Conservation (phyloP, 2,113 vertebrate species). For the Callionymus lyra region DNA sequence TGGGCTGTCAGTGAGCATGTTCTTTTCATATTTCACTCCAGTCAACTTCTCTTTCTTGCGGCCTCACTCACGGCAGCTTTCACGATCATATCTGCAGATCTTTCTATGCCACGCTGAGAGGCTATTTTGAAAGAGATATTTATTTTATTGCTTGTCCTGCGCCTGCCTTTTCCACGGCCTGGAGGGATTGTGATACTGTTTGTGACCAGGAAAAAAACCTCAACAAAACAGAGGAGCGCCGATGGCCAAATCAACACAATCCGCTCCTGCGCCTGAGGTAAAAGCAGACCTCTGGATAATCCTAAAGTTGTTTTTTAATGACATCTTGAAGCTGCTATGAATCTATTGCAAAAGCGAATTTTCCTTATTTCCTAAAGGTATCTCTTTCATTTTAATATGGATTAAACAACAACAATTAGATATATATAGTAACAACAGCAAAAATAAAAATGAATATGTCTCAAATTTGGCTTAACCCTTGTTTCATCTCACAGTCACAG, state of each 20-base stretch:
- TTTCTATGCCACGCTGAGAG: constrained; percentile 64
- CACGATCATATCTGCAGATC: constrained; percentile 76
- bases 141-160: constrained; percentile 58
- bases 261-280: background rate
- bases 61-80: constrained; percentile 71
- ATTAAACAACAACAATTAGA: no score
- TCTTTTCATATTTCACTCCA: constrained; percentile 72
- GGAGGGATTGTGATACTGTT: constrained; percentile 39
- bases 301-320: no score
- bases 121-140: constrained; percentile 73
- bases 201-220: constrained; percentile 42
- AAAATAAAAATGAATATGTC: no score
- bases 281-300: no score
- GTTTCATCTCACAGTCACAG: no score
- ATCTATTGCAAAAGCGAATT: no score
- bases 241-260: constrained; percentile 27
- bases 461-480: no score
- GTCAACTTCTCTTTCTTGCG: constrained; percentile 59
- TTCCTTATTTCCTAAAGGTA: no score
- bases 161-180: constrained; percentile 22
- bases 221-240: constrained; percentile 36
- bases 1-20: constrained; percentile 67
- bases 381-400: no score
- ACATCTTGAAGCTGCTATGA: no score
- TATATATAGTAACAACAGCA: no score